A percentile compares a stretch with the other conserved stretches of the same genome.
phyloP scores from a whole-genome alignment of 1,140 invertebrate genomes.

The Meloidogyne hapla region DNA sequence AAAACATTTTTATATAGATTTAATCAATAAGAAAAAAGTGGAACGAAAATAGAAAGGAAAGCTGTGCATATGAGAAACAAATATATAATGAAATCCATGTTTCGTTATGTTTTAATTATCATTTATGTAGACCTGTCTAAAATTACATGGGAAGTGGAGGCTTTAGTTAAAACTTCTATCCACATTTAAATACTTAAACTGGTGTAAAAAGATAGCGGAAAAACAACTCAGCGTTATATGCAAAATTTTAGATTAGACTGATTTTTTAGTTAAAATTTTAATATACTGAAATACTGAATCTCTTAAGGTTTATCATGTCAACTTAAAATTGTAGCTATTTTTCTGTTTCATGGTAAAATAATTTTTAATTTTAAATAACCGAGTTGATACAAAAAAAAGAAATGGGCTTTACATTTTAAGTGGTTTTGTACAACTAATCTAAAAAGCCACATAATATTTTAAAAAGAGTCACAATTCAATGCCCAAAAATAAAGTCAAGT shows the following conservation, averaged over 20 bases:
- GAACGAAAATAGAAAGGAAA: neutral
- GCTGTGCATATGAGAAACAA: constrained; percentile 2
- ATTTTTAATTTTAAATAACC: no score
- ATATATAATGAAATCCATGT: constrained; percentile 1
- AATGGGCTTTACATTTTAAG: neutral
- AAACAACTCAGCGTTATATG: no score
- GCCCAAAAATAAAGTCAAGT: constrained; percentile 1
- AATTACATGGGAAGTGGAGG: neutral
- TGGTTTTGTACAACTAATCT: neutral
- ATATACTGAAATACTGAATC: no score
- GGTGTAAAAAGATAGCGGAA: no score
- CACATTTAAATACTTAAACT: no score
- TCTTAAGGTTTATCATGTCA: no score
- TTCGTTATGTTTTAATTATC: neutral
- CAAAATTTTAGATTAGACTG: no score
- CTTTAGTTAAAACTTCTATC: no score
- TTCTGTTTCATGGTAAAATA: no score
- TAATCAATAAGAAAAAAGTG: constrained; percentile 1
- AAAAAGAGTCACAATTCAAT: neutral
- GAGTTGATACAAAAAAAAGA: neutral
- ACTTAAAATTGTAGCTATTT: no score
- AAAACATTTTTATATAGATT: neutral
- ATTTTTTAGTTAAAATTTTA: no score
- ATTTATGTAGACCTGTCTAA: neutral
- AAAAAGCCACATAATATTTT: neutral